phyloP scores from a whole-genome alignment of 1,140 invertebrate species.

The Leptinotarsa defecta region DNA sequence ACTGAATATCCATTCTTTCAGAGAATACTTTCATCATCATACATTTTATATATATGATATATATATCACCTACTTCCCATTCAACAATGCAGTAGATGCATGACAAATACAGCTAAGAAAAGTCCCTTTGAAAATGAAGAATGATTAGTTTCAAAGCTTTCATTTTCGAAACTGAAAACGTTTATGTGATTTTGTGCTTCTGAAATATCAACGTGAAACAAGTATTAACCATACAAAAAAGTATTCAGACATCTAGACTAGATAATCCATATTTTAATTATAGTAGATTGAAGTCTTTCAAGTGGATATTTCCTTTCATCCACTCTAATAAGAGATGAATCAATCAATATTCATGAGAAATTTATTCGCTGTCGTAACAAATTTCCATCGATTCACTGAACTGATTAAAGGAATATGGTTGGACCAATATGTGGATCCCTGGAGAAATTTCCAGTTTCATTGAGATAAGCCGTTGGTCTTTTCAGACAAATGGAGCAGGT shows the following conservation, averaged over 20 bases:
- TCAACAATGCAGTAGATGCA: too few relatives aligned
- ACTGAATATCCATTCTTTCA: too few relatives aligned
- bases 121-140: too few relatives aligned
- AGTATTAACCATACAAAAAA: not conserved
- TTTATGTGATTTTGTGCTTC: not conserved
- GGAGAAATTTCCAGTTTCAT: not conserved
- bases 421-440: not conserved
- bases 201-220: not conserved
- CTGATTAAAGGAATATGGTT: not conserved
- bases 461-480: not conserved
- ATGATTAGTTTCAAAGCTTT: too few relatives aligned
- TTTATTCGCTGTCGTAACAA: not conserved
- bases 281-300: not conserved
- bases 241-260: not conserved
- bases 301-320: not conserved
- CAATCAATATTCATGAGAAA: not conserved
- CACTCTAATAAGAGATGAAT: not conserved
- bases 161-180: too few relatives aligned
- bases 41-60: too few relatives aligned
- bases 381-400: not conserved
- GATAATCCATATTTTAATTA: constrained; percentile 1
- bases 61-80: too few relatives aligned
- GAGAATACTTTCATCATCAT: too few relatives aligned
- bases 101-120: too few relatives aligned
- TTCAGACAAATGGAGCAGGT: too few relatives aligned